A percentile compares a stretch with the other conserved stretches of the same genome.
These are phyloP conservation scores for Leptodactylus fuscus DNA, from an alignment of 2,113 vertebrate genomes.

Conservation along the genomic window DNA sequence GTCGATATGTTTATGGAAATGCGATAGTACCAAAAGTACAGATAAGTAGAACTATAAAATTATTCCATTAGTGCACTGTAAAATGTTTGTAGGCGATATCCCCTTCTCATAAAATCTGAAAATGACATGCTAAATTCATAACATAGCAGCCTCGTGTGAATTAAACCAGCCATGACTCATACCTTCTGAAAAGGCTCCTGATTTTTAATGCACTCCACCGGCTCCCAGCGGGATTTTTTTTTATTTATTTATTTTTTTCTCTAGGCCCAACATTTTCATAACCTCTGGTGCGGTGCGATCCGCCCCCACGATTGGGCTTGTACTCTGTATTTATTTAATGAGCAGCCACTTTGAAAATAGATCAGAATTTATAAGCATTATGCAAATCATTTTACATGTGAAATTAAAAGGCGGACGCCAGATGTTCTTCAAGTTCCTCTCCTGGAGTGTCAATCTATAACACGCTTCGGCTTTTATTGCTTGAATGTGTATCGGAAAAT, in stretches of 20 bases:
- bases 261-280: not conserved
- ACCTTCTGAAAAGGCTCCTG: conserved; percentile 7
- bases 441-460: conserved; percentile 20
- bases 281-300: not conserved
- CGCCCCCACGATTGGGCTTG: conserved; percentile 3
- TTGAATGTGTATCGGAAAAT: conserved; percentile 6
- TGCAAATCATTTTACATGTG: conserved; percentile 43
- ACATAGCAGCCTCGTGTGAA: not conserved
- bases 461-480: not conserved
- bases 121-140: not conserved
- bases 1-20: not conserved
- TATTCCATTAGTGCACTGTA: conserved; percentile 10
- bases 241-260: not conserved
- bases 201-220: conserved; percentile 39
- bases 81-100: conserved; percentile 4
- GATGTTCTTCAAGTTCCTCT: conserved; percentile 42
- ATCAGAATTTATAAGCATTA: conserved; percentile 26
- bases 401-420: conserved; percentile 9
- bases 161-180: conserved; percentile 37
- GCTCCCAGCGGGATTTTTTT: not conserved
- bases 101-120: conserved; percentile 8
- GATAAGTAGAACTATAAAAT: not conserved
- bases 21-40: not conserved
- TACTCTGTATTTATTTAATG: conserved; percentile 34
- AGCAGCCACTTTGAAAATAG: conserved; percentile 38